Conservation (phyloP, 2,888 invertebrate genomes). For the Aleiodes testaceus region DNA sequence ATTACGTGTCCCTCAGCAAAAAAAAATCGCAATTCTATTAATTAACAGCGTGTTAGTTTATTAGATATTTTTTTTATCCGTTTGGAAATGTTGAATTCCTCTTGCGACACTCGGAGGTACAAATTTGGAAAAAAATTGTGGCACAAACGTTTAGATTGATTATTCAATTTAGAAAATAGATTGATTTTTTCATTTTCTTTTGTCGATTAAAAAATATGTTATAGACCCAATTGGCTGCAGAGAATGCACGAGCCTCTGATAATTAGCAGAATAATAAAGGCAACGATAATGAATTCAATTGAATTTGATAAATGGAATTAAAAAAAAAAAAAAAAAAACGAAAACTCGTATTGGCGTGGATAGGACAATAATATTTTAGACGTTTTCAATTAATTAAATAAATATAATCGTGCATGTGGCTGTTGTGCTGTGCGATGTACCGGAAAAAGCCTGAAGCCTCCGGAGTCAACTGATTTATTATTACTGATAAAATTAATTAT, state of each 20-base stretch:
- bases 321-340: no score
- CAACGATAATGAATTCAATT: neutral
- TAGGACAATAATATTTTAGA: constrained; percentile 55
- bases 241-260: constrained; percentile 9
- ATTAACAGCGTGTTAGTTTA: neutral
- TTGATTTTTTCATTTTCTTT: neutral
- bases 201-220: neutral
- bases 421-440: constrained; percentile 69
- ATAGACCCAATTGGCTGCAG: constrained; percentile 19
- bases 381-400: constrained; percentile 50
- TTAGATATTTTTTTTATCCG: neutral
- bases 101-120: no score
- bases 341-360: constrained; percentile 47
- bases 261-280: constrained; percentile 8
- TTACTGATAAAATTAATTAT: constrained; percentile 59
- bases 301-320: constrained; percentile 3
- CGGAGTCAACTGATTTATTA: constrained; percentile 48
- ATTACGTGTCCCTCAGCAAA: neutral
- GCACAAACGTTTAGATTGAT: constrained; percentile 10
- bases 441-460: constrained; percentile 61
- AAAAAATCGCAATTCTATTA: neutral
- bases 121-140: constrained; percentile 1
- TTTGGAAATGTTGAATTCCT: no score
- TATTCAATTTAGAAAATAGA: neutral
- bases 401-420: constrained; percentile 68